Conservation (phyloP, 30 jellyfish, hydroid and myxozoan genomes). For the Nemopilema nomurai region DNA sequence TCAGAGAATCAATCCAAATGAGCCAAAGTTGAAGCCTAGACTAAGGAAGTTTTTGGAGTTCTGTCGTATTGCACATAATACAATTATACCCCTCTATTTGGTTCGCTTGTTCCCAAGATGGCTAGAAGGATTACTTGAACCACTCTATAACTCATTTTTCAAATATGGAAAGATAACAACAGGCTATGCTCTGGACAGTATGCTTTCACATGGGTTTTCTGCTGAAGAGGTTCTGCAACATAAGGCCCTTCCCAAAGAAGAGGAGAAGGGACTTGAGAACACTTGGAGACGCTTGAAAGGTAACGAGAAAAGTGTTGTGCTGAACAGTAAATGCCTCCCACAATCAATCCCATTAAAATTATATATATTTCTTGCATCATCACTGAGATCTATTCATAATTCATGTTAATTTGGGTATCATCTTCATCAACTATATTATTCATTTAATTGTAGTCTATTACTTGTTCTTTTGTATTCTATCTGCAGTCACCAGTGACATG, state of each 20-base stretch:
- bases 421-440: too few relatives aligned
- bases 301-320: neutral
- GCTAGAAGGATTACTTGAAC: constrained; percentile 63
- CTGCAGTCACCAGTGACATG: too few relatives aligned
- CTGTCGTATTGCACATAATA: constrained; percentile 77
- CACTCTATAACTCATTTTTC: constrained; percentile 42
- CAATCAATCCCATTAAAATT: too few relatives aligned
- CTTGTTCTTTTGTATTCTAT: too few relatives aligned
- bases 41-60: constrained; percentile 65
- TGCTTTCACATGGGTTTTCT: constrained; percentile 79
- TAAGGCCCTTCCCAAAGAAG: constrained; percentile 66
- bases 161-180: constrained; percentile 74
- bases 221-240: constrained; percentile 61
- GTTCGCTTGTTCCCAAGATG: constrained; percentile 86
- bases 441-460: too few relatives aligned
- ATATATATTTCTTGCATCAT: neutral
- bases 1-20: constrained; percentile 78
- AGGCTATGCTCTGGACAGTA: constrained; percentile 69
- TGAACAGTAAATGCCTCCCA: too few relatives aligned
- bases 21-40: constrained; percentile 74
- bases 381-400: neutral
- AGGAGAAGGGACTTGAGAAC: constrained; percentile 56
- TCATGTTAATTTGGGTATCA: too few relatives aligned
- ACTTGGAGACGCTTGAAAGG: constrained; percentile 89
- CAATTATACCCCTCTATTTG: constrained; percentile 68